These are phyloP conservation scores for Hycleus phaleratus DNA, from an alignment of 1,140 invertebrate species.

Conservation along the genomic window DNA sequence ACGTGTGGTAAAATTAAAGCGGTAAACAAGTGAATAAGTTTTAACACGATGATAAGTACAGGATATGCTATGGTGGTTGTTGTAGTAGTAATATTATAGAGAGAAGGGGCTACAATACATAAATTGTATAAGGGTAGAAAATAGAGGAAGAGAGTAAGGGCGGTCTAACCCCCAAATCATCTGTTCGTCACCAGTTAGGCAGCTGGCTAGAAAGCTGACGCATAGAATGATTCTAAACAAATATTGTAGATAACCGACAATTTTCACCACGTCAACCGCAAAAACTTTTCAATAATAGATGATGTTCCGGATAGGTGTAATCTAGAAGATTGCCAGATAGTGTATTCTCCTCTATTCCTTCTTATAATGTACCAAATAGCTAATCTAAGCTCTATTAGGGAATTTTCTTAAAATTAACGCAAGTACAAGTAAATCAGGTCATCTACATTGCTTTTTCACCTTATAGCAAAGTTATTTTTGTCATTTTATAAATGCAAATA, in stretches of 20 bases:
- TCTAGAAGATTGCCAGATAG: no score
- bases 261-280: constrained; percentile 3
- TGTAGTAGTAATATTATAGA: no score
- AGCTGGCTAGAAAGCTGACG: constrained; percentile 23
- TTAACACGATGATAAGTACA: constrained; percentile 19
- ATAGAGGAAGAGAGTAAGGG: neutral
- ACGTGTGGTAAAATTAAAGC: constrained; percentile 6
- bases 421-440: no score
- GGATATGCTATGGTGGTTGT: constrained; percentile 8
- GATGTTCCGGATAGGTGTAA: no score
- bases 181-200: constrained; percentile 28
- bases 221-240: constrained; percentile 13
- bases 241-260: neutral
- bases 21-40: constrained; percentile 6
- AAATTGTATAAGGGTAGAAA: constrained; percentile 8
- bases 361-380: no score
- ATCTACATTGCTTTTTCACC: no score
- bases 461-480: neutral
- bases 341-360: no score
- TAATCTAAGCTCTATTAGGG: no score
- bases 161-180: constrained; percentile 25
- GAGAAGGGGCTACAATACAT: no score
- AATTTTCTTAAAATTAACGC: no score
- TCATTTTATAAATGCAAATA: neutral
- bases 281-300: neutral